Conservation (phyloP, 2,888 invertebrate species). For the Callimorpha dominula region DNA sequence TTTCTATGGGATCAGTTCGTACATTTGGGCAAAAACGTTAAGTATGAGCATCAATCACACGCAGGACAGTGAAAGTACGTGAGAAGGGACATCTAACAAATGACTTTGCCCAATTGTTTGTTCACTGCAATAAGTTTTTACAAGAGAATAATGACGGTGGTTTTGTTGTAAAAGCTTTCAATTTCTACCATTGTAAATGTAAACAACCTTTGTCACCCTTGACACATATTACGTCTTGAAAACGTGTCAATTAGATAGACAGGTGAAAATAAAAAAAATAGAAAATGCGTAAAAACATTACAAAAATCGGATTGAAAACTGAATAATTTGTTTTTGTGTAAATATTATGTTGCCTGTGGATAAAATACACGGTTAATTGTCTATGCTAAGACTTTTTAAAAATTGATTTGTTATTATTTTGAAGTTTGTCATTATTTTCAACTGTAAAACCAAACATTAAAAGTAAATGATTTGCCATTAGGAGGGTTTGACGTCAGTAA, state of each 20-base stretch:
- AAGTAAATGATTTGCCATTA: too few relatives aligned
- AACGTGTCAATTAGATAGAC: background rate
- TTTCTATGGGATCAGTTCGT: background rate
- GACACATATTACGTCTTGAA: background rate
- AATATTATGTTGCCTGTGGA: background rate
- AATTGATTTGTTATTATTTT: too few relatives aligned
- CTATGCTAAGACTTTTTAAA: too few relatives aligned
- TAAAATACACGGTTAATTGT: too few relatives aligned
- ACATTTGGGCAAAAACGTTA: slow-evolving; percentile 8
- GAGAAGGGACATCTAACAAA: slow-evolving; percentile 42
- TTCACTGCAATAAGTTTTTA: slow-evolving; percentile 31
- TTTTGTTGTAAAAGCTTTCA: background rate
- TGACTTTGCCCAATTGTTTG: slow-evolving; percentile 32
- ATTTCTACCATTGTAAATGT: background rate
- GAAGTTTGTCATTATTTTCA: too few relatives aligned
- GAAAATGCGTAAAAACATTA: background rate
- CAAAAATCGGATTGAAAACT: background rate
- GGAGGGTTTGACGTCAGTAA: too few relatives aligned
- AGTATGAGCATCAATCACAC: slow-evolving; percentile 28
- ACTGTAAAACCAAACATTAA: too few relatives aligned
- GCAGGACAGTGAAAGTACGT: slow-evolving; percentile 18
- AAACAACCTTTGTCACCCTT: background rate
- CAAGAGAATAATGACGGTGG: slow-evolving; percentile 12
- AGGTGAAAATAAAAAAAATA: background rate
- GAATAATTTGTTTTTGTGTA: background rate